Conservation (phyloP, 2,113 vertebrate genomes). For the Rallus limicola region DNA sequence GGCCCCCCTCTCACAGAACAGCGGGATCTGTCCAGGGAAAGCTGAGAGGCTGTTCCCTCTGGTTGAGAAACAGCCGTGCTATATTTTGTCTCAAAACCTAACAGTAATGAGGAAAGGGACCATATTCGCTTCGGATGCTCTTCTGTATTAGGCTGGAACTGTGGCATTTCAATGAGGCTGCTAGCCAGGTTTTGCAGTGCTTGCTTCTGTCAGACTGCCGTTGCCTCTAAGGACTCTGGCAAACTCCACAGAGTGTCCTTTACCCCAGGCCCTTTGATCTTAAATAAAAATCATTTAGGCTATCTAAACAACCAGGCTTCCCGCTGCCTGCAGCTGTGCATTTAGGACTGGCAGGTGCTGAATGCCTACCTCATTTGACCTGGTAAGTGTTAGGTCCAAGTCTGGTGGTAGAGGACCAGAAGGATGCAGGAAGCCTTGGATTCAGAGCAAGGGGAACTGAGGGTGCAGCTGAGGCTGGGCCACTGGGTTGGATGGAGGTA, state of each 20-base stretch:
- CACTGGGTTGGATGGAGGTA: rapidly evolving
- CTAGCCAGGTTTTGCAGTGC: background rate
- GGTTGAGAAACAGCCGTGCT: background rate
- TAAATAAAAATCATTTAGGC: background rate
- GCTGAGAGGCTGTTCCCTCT: background rate
- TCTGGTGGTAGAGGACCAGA: background rate
- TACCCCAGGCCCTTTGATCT: background rate
- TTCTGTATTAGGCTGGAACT: background rate
- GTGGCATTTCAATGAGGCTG: background rate
- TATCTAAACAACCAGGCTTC: background rate
- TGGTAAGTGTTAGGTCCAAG: background rate
- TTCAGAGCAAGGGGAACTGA: background rate
- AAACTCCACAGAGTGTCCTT: background rate
- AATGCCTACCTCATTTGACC: background rate
- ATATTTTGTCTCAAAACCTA: background rate
- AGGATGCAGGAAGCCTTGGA: background rate
- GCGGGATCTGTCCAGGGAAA: background rate
- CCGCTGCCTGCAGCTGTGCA: no score
- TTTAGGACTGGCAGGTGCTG: background rate
- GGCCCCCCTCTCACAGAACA: background rate
- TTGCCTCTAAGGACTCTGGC: background rate
- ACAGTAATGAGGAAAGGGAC: background rate
- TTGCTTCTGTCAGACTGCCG: rapidly evolving
- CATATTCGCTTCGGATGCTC: background rate
- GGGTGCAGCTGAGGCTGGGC: background rate